These are phyloP conservation scores for Troides aeacus DNA, from an alignment of 2,888 invertebrate species.

Conservation along the genomic window DNA sequence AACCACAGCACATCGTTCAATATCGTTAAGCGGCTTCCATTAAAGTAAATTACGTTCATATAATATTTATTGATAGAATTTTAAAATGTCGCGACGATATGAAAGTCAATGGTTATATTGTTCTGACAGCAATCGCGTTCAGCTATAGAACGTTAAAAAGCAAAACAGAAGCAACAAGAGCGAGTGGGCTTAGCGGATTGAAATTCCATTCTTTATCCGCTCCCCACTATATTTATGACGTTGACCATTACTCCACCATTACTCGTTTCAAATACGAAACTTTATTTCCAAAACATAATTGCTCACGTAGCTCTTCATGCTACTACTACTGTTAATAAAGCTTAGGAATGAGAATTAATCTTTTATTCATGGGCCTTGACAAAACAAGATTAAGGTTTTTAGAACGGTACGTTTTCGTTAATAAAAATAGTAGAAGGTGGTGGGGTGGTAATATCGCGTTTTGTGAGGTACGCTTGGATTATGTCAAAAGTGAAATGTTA, in stretches of 20 bases:
- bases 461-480: slow-evolving; percentile 7
- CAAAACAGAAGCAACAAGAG: slow-evolving; percentile 51
- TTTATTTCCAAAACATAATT: slow-evolving; percentile 25
- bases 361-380: slow-evolving; percentile 29
- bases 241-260: slow-evolving; percentile 12
- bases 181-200: slow-evolving; percentile 54
- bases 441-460: slow-evolving; percentile 13
- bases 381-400: slow-evolving; percentile 25
- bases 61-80: slow-evolving; percentile 9
- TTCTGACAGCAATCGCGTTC: slow-evolving; percentile 37
- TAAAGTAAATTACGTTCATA: slow-evolving; percentile 6
- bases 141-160: slow-evolving; percentile 45
- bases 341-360: slow-evolving; percentile 19
- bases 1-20: slow-evolving; percentile 13
- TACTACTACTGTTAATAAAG: slow-evolving; percentile 15
- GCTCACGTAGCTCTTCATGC: slow-evolving; percentile 9
- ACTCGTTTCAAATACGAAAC: slow-evolving; percentile 14
- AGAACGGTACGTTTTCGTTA: slow-evolving; percentile 13
- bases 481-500: slow-evolving; percentile 4
- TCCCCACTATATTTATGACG: slow-evolving; percentile 40
- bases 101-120: slow-evolving; percentile 37
- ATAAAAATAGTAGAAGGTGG: slow-evolving; percentile 14
- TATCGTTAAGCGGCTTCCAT: slow-evolving; percentile 4
- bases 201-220: slow-evolving; percentile 54
- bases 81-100: slow-evolving; percentile 10